Percentiles rank a stretch among this genome's conserved stretches.
These are phyloP conservation scores for Limnephilus lunatus DNA, from an alignment of 2,888 invertebrate genomes.

Conservation along the genomic window DNA sequence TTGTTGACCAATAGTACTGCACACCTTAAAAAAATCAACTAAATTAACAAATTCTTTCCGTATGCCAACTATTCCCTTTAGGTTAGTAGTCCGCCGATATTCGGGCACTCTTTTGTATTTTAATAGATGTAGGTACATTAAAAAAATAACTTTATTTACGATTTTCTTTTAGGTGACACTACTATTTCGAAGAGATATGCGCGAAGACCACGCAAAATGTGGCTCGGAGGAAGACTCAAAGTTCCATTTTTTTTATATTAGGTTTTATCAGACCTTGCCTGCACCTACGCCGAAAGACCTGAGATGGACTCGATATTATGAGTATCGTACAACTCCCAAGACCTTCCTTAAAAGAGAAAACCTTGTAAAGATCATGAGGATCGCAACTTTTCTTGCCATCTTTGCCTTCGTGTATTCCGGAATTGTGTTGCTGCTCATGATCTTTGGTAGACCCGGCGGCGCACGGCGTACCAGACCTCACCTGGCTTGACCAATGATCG, in stretches of 20 bases:
- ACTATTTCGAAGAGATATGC: background rate
- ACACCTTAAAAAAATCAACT: too few relatives aligned
- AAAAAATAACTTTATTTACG: too few relatives aligned
- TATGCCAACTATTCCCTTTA: too few relatives aligned
- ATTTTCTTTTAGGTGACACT: background rate
- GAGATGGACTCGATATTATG: background rate
- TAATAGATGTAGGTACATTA: too few relatives aligned
- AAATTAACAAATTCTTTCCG: too few relatives aligned
- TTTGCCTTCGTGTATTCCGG: background rate
- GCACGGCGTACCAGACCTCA: background rate
- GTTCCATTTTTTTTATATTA: background rate
- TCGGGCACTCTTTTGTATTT: too few relatives aligned
- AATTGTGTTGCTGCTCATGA: background rate
- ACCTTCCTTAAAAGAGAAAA: background rate
- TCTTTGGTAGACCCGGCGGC: background rate
- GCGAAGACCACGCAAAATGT: too few relatives aligned
- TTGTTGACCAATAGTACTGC: too few relatives aligned
- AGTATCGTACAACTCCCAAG: background rate
- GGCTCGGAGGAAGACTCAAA: too few relatives aligned
- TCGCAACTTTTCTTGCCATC: background rate
- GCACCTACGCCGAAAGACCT: background rate
- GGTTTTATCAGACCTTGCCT: background rate
- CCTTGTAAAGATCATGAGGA: background rate
- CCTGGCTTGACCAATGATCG: background rate
- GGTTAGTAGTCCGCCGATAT: too few relatives aligned